A percentile compares a stretch with the other conserved stretches of the same genome.
phyloP scores from a whole-genome alignment of 2,888 invertebrate genomes.

The Metacarcinus magister region DNA sequence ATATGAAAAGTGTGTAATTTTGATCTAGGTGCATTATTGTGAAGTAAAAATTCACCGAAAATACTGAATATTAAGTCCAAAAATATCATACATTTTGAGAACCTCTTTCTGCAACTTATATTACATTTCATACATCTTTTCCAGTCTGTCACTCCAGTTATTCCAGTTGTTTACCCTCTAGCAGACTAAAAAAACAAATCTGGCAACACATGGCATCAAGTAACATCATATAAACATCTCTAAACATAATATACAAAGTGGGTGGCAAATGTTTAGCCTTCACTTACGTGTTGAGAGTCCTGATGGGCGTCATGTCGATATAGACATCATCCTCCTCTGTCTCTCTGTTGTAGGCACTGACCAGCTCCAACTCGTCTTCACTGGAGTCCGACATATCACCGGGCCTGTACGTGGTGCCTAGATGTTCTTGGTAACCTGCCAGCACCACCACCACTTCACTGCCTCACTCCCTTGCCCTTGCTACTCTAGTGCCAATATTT shows the following conservation, averaged over 20 bases:
- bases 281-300: not conserved
- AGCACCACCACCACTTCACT: not conserved
- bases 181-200: no score
- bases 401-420: constrained; percentile 16
- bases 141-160: no score
- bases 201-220: no score
- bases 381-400: constrained; percentile 57
- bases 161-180: no score
- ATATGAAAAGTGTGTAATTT: no score
- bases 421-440: no score
- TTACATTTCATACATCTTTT: no score
- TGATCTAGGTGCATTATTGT: no score
- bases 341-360: not conserved
- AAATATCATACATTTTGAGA: no score
- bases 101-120: no score
- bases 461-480: not conserved
- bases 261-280: not conserved
- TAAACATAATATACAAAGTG: not conserved
- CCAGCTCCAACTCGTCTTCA: constrained; percentile 70
- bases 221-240: not conserved
- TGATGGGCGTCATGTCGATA: not conserved
- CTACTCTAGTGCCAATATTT: not conserved
- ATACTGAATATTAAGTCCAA: no score
- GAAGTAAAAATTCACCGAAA: no score
- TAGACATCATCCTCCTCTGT: not conserved